Evolutionary conservation across 2,888 invertebrate species (phyloP).

Genomic region (Gastracanthus pulcherrimus): DNA sequence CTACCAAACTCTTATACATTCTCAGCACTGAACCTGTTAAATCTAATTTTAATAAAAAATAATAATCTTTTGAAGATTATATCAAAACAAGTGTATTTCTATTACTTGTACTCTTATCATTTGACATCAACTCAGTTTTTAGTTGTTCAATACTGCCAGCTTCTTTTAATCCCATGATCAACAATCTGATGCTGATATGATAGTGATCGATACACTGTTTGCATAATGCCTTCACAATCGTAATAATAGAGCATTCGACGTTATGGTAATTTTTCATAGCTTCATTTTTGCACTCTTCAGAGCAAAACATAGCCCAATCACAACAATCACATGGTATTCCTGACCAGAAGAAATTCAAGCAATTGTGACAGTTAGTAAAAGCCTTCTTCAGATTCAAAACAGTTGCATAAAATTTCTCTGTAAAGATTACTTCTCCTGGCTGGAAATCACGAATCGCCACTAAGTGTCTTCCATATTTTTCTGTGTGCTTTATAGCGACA

Average conservation of each 20-base stretch:
- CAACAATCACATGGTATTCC: conserved; percentile 83
- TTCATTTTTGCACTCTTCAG: conserved; percentile 81
- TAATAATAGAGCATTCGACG: conserved; percentile 85
- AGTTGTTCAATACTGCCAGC: too few relatives aligned
- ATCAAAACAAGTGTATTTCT: too few relatives aligned
- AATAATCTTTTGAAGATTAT: too few relatives aligned
- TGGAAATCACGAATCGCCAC: conserved; percentile 83
- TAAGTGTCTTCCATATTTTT: conserved; percentile 85
- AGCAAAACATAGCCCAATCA: conserved; percentile 83
- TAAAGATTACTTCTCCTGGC: conserved; percentile 87
- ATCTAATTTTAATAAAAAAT: too few relatives aligned
- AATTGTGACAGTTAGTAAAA: conserved; percentile 84
- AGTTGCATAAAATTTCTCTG: conserved; percentile 87
- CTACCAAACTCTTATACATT: too few relatives aligned
- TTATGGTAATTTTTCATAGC: conserved; percentile 86
- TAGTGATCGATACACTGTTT: too few relatives aligned
- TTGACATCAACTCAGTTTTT: too few relatives aligned
- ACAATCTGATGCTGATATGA: too few relatives aligned
- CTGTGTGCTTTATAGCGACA: conserved; percentile 80
- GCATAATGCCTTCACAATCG: too few relatives aligned
- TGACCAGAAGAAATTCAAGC: conserved; percentile 81
- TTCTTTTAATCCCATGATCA: too few relatives aligned
- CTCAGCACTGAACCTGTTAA: too few relatives aligned
- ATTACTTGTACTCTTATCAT: too few relatives aligned
- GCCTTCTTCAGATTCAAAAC: conserved; percentile 80